Evolutionary conservation across 2,888 invertebrate genomes (phyloP), one percentile per base, ranked within the genome.

Genomic region (Cerceris ruficornis): DNA sequence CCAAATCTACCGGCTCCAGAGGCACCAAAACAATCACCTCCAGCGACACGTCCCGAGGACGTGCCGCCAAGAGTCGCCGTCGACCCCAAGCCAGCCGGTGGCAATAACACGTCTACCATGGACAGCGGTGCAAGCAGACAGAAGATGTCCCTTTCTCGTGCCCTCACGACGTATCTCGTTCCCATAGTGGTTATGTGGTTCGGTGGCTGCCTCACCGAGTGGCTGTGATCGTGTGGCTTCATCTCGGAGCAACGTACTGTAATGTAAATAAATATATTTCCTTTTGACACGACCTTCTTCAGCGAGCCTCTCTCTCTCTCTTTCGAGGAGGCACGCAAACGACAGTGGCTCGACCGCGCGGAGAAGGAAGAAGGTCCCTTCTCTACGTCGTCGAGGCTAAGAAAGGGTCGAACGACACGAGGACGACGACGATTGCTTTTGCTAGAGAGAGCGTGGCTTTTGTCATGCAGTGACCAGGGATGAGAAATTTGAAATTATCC

Each of bases 101-200:
- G 55, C 39, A 83, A 81, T 68, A 81, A 79, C 57, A 79, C 54
- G 1, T 90, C 92, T 0, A 88, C 92, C 11, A 92, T 88, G 43
- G 88, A 89, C 82, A 60, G 93, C 0, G 92, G 93, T 2, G 86
- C 92, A 0, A 81, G 64, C 61, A 90, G 88, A 80, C 94, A 93
- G 74, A 89, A 90, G 59, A 92, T 93, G 73, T 94, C 95, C 13
- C 91, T 96, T 5, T 94, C 94, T 11, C 93, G 94, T 80, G 96
- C 96, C 41, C 92, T 97, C 62, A 93, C 96, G 87, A 94, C 96
- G 61, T 97, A 97, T 93, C 94, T 97, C 79, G 93, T 97, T 91
- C 97, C 97, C 5, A 95, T 97, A 55, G 96, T 96, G 85, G 95
- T 97, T 92, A 96, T 96, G 90, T 97, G 97, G 97, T 96, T 97